phyloP scores from a whole-genome alignment of 2,888 invertebrate genomes.

The Spatulosminthurus flaviceps region DNA sequence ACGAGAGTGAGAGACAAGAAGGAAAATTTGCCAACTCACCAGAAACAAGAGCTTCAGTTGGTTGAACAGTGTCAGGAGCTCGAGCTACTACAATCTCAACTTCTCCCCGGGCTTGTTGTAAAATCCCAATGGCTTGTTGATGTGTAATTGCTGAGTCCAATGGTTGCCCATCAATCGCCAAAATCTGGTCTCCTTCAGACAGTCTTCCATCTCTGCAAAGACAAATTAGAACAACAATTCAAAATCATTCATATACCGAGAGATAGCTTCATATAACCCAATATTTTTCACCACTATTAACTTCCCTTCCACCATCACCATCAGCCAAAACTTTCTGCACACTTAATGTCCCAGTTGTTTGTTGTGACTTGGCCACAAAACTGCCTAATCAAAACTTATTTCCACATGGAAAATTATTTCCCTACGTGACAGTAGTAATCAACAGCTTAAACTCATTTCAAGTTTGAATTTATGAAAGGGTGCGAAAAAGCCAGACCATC shows the following conservation, averaged over 20 bases:
- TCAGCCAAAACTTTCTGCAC: too few relatives aligned
- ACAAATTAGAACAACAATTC: constrained; percentile 17
- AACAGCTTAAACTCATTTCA: too few relatives aligned
- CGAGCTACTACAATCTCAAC: constrained; percentile 74
- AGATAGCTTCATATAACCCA: too few relatives aligned
- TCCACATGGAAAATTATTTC: background rate
- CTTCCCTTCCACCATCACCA: too few relatives aligned
- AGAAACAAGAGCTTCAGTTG: constrained; percentile 55
- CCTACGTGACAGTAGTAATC: background rate
- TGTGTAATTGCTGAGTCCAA: constrained; percentile 83
- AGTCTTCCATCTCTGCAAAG: constrained; percentile 73
- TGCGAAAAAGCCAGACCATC: too few relatives aligned
- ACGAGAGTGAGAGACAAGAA: background rate
- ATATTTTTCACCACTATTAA: background rate
- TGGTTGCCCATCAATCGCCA: constrained; percentile 83
- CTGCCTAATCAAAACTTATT: too few relatives aligned
- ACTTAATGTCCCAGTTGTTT: too few relatives aligned
- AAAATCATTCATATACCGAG: too few relatives aligned
- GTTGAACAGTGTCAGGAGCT: constrained; percentile 67
- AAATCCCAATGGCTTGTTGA: constrained; percentile 73
- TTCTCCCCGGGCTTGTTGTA: constrained; percentile 79
- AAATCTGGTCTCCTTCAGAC: constrained; percentile 82
- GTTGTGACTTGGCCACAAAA: too few relatives aligned
- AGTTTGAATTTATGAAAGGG: too few relatives aligned
- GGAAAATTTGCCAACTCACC: constrained; percentile 37